A percentile compares a stretch with the other conserved stretches of the same genome.
These are phyloP conservation scores for Ethmia dodecea DNA, from an alignment of 2,888 invertebrate species.

Conservation along the genomic window DNA sequence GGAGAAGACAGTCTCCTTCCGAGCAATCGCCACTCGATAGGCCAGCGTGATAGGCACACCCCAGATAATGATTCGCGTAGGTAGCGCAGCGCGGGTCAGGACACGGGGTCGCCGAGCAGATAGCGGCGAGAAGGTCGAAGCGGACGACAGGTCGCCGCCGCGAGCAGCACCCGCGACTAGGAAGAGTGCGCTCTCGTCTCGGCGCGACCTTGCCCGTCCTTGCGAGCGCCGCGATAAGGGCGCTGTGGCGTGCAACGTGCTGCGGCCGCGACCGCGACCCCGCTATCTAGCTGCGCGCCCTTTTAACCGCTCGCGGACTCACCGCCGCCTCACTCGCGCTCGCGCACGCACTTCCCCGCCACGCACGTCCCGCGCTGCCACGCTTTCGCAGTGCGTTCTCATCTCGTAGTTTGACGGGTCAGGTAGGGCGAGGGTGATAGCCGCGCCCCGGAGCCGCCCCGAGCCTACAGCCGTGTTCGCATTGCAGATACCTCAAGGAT, in stretches of 20 bases:
- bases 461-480: no score
- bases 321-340: constrained; percentile 41
- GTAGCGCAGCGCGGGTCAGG: constrained; percentile 27
- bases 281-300: constrained; percentile 41
- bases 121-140: constrained; percentile 40
- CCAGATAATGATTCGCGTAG: constrained; percentile 26
- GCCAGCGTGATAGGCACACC: constrained; percentile 32
- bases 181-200: constrained; percentile 29
- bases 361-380: not conserved
- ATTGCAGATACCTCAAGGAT: constrained; percentile 27
- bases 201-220: constrained; percentile 64
- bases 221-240: constrained; percentile 47
- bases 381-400: no score
- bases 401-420: no score
- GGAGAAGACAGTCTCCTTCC: not conserved
- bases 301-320: constrained; percentile 50
- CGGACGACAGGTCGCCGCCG: constrained; percentile 26
- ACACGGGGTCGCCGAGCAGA: constrained; percentile 22
- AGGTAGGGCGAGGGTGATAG: no score
- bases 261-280: constrained; percentile 51
- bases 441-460: not conserved
- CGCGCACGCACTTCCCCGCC: constrained; percentile 33
- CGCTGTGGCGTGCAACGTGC: constrained; percentile 38
- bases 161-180: constrained; percentile 7
- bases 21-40: not conserved